These are phyloP conservation scores for Trinorchestia longiramus DNA, from an alignment of 1,140 invertebrate species.

Conservation along the genomic window DNA sequence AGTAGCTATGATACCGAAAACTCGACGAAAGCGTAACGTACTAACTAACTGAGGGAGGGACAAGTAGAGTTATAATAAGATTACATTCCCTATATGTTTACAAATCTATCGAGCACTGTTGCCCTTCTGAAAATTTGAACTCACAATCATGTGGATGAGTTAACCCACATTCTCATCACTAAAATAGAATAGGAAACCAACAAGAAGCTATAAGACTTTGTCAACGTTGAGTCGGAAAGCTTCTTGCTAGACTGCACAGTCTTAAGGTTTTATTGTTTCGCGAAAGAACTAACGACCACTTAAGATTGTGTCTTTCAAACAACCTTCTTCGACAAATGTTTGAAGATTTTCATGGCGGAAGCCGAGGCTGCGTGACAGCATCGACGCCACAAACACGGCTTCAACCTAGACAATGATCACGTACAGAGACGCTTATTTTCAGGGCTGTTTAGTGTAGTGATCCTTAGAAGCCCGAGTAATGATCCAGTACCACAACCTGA, in stretches of 20 bases:
- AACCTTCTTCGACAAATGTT: slow-evolving; percentile 21
- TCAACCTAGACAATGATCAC: neutral
- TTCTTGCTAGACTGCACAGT: neutral
- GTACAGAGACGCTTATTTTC: neutral
- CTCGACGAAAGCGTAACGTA: too few relatives aligned
- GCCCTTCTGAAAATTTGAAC: too few relatives aligned
- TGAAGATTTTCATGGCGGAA: slow-evolving; percentile 12
- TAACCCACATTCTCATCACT: neutral
- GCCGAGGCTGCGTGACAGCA: neutral
- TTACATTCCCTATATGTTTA: too few relatives aligned
- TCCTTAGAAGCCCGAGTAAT: neutral
- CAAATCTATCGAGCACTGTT: too few relatives aligned
- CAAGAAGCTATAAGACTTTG: neutral
- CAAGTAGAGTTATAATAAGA: too few relatives aligned
- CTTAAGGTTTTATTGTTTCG: slow-evolving; percentile 14
- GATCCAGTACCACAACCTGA: neutral
- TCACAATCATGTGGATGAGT: neutral
- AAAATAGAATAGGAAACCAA: neutral
- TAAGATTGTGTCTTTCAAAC: slow-evolving; percentile 28
- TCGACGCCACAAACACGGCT: neutral
- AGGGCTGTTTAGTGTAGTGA: neutral
- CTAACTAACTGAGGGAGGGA: too few relatives aligned
- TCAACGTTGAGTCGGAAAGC: neutral
- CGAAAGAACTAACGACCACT: slow-evolving; percentile 46
- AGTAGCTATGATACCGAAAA: too few relatives aligned